Base-by-base conservation (phyloP, 92 coral and sea anemone species). In the Actinostola sp. region DNA sequence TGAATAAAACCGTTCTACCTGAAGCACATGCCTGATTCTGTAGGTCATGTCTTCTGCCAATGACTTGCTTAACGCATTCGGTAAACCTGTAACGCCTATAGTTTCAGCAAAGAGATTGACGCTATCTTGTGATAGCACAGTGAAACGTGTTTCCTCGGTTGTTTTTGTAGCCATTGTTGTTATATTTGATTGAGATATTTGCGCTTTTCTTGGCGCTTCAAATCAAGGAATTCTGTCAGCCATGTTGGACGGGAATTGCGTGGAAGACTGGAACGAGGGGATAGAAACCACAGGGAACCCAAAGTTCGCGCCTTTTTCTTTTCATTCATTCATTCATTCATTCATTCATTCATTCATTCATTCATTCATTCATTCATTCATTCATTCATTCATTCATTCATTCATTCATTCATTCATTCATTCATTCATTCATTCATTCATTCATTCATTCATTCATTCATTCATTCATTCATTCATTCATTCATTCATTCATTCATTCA, bases 11-110 rank as follows among this genome's bases (percentile, higher is more conserved):
- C n/a, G n/a, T n/a, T n/a, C n/a, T n/a, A 88, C 98, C 92, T 95
- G 95, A 66, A 92, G 67, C 23, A 81, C 79, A 62, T 95, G 88
- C 49, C 99, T 94, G 36, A 95, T 71, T 75, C 99, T 85, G 88
- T 86, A 95, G 2, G 99, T 88, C 25, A 76, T 87, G 67, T 95
- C 99, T 57, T 95, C 99, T 9, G 99, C 95, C 6, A 95, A 58
- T 9, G 96, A 83, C 33, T 80, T 88, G 12, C 96, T 87, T 12
- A 90, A 81, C 13, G 78, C 84, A 13, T 75, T 82, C 19, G 92
- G 61, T 57, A 95, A 68, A 66, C 82, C 64, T 20, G 71, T 69
- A 38, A 87, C 73, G 16, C 99, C 99, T 16, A 80, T 86, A 45
- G 80, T 75, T 62, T 95, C 99, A 9, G 90, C 99, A 55, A 76